phyloP scores from a whole-genome alignment of 2,888 invertebrate species.

The Parnassius smintheus region DNA sequence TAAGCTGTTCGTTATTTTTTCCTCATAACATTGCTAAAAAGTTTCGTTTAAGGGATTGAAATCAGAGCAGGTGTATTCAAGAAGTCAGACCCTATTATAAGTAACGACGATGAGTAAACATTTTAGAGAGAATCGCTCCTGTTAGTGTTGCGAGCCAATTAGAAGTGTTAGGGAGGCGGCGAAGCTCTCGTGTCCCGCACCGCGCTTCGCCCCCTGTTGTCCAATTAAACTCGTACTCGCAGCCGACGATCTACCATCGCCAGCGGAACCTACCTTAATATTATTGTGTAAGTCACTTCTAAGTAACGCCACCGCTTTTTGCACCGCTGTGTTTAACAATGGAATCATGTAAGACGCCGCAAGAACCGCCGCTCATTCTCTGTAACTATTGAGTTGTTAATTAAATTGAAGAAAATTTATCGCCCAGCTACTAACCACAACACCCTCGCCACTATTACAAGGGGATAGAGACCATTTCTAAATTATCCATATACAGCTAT shows the following conservation, averaged over 20 bases:
- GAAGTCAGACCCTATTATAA: slow-evolving; percentile 52
- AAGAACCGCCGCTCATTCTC: slow-evolving; percentile 66
- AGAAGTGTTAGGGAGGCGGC: slow-evolving; percentile 64
- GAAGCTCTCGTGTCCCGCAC: slow-evolving; percentile 40
- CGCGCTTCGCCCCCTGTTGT: slow-evolving; percentile 49
- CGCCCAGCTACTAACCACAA: slow-evolving; percentile 35
- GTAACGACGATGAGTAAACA: slow-evolving; percentile 61
- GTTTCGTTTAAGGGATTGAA: slow-evolving; percentile 18
- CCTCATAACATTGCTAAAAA: slow-evolving; percentile 27
- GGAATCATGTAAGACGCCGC: slow-evolving; percentile 71
- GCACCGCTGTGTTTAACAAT: slow-evolving; percentile 67
- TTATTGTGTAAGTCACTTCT: slow-evolving; percentile 76
- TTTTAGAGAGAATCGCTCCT: slow-evolving; percentile 60
- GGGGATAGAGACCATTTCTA: slow-evolving; percentile 52
- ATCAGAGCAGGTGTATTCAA: slow-evolving; percentile 47
- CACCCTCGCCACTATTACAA: slow-evolving; percentile 41
- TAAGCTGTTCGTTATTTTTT: slow-evolving; percentile 3
- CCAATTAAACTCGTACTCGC: slow-evolving; percentile 71
- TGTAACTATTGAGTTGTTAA: slow-evolving; percentile 77
- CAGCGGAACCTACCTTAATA: slow-evolving; percentile 52
- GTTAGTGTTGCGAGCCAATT: slow-evolving; percentile 74
- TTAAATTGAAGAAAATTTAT: slow-evolving; percentile 73
- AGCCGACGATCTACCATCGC: slow-evolving; percentile 39
- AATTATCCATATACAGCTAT: slow-evolving; percentile 41
- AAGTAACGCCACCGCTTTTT: slow-evolving; percentile 71